Evolutionary conservation across 2,888 invertebrate species (phyloP), one percentile per base, ranked within the genome.

Genomic region (Molanna angustata): DNA sequence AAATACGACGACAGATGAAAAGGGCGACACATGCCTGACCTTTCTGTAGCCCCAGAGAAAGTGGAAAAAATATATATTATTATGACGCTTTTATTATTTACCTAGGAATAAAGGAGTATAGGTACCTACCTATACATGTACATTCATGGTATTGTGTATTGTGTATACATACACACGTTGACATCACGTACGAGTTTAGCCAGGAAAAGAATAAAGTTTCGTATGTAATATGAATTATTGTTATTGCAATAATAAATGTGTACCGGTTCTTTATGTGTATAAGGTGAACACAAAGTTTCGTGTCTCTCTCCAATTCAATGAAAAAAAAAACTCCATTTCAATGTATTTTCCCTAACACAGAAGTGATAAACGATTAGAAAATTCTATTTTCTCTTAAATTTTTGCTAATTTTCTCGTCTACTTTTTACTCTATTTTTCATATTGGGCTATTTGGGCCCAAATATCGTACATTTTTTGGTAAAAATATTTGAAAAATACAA

Each of bases 1-100:
- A n/a, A n/a, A n/a, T n/a, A n/a, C n/a, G n/a, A n/a, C n/a, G n/a
- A n/a, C n/a, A n/a, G n/a, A n/a, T 41, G 43, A 39, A 40, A 51
- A 52, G 49, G 54, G 54, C 54, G 54, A 57, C 57, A 57, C 49
- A 49, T 57, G 57, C 46, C 51, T 37, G 43, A 48, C 57, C 51
- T 57, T 57, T 57, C 48, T 57, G n/a, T n/a, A n/a, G n/a, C n/a
- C n/a, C n/a, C n/a, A n/a, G n/a, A n/a, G n/a, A n/a, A n/a, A n/a
- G n/a, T n/a, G n/a, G n/a, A n/a, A n/a, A n/a, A n/a, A n/a, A n/a
- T n/a, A n/a, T n/a, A n/a, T n/a, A n/a, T n/a, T n/a, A n/a, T n/a
- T n/a, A n/a, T n/a, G 54, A 54, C 39, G 52, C 54, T 57, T 57
- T 57, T 57, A 57, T 57, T 57, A 57, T 57, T 57, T 57, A 57